Evolutionary conservation across 2,113 vertebrate species (phyloP), one percentile per base, ranked within the genome.

Genomic region (Hemiprocne comata): DNA sequence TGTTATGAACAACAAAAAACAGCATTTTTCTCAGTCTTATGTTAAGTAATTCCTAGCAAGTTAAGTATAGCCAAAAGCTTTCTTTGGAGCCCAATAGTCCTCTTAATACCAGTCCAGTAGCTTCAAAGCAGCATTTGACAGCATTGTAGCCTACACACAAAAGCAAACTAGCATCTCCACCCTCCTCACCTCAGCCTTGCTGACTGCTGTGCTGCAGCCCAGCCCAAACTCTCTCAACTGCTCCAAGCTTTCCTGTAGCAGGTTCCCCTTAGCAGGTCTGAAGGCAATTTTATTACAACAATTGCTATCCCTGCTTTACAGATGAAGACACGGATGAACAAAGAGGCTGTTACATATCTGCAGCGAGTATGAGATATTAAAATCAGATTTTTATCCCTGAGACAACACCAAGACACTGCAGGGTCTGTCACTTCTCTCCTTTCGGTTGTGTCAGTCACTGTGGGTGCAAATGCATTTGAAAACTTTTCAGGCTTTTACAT

Each of bases 401-500:
- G 54, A 72, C 20, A 38, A 19, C 5, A 6, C 5, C 1, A 1
- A 4, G 12, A 3, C 4, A 16, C 25, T 44, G 11, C 42, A 60
- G 12, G 13, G 18, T 33, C 69, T 66, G 33, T 10, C 80, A 38
- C 29, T 36, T 28, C 40, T 58, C 40, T 62, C 51, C 23, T 77
- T 58, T 67, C 46, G 44, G 13, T 18, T 46, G 5, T 48, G 38
- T 81, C 76, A 58, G 26, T 71, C 57, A 46, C 18, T 1, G 3
- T 17, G 55, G 11, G n/a, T 69, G 26, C 44, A 90, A 69, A 88
- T 9, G 53, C 55, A 46, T 11, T 44, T 54, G 18, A 72, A 79
- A 79, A n/a, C 26, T n/a, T 78, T 9, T n/a, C 26, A 65, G 54
- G 50, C 51, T 83, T 85, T 7, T 7, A 24, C 0, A 0, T 11